These are phyloP conservation scores for Molossus alvarezi DNA, from an alignment of 2,797 vertebrate genomes.

Conservation along the genomic window DNA sequence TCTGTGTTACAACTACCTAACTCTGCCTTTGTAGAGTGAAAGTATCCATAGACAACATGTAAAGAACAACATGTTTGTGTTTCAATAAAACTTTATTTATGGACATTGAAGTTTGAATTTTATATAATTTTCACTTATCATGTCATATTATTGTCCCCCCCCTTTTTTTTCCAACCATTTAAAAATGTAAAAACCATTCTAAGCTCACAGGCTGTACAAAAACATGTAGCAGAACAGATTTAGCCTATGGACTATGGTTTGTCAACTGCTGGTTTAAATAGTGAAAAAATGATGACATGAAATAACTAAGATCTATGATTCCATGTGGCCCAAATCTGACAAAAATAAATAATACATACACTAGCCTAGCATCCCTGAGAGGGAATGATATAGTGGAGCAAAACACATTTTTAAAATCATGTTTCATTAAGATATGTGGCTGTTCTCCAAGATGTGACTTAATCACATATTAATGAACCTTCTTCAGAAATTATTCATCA, in stretches of 20 bases:
- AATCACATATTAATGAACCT: not conserved
- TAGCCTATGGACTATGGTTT: not conserved
- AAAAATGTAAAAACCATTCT: not conserved
- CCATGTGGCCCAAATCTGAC: not conserved
- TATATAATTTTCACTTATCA: not conserved
- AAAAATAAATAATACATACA: not conserved
- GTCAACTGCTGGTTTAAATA: not conserved
- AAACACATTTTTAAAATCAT: constrained; percentile 16
- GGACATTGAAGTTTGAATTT: not conserved
- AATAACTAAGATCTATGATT: not conserved
- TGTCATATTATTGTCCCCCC: not conserved
- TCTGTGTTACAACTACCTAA: not conserved
- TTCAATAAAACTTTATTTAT: constrained; percentile 7
- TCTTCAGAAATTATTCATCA: constrained; percentile 1
- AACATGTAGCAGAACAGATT: not conserved
- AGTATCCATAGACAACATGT: not conserved
- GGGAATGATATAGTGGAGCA: not conserved
- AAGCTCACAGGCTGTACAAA: not conserved
- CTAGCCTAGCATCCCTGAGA: not conserved
- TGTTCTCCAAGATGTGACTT: constrained; percentile 42
- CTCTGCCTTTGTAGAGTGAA: not conserved
- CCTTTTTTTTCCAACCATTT: not conserved
- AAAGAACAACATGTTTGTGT: not conserved
- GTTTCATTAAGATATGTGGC: constrained; percentile 13
- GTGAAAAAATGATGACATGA: not conserved